phyloP scores from a whole-genome alignment of 2,113 vertebrate species.

The Calyptommatus sinebrachiatus region DNA sequence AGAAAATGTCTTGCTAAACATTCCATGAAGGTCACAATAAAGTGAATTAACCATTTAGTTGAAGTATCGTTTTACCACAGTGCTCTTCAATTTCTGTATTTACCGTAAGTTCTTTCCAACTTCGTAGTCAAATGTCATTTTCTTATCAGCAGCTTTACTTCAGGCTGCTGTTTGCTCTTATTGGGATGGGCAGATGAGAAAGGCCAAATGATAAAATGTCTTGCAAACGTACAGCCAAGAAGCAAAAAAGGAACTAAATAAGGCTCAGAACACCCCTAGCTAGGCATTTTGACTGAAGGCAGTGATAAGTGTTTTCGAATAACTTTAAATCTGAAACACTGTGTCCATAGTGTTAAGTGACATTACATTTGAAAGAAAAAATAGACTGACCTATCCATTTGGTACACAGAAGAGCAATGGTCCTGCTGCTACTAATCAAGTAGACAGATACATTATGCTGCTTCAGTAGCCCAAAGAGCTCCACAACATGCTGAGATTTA shows the following conservation, averaged over 20 bases:
- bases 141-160: not conserved
- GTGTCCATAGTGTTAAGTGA: not conserved
- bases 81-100: not conserved
- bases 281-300: not conserved
- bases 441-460: not conserved
- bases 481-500: conserved; percentile 1
- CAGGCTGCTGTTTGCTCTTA: not conserved
- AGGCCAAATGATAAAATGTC: not conserved
- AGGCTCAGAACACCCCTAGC: not conserved
- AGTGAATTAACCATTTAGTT: not conserved
- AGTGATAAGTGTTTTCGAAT: not conserved
- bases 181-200: not conserved
- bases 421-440: conserved; percentile 28
- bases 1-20: not conserved
- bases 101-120: not conserved
- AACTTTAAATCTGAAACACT: not conserved
- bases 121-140: not conserved
- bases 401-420: not conserved
- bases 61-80: not conserved
- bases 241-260: not conserved
- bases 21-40: not conserved
- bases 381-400: not conserved
- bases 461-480: not conserved
- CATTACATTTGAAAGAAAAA: conserved; percentile 4
- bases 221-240: not conserved